phyloP scores from a whole-genome alignment of 2,888 invertebrate genomes.

The Volucella inanis region DNA sequence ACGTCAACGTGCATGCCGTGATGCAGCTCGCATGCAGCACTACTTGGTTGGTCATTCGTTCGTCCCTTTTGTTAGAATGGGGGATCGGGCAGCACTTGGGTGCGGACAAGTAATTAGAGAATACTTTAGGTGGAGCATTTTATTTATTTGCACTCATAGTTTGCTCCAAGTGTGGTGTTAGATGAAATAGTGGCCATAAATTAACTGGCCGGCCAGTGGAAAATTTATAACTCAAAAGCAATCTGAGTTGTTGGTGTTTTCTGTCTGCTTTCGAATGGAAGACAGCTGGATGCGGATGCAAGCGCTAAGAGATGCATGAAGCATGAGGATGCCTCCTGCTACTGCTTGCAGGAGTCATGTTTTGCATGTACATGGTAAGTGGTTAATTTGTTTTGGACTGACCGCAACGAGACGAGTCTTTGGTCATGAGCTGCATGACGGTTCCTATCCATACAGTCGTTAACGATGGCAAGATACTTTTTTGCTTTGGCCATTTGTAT shows the following conservation, averaged over 20 bases:
- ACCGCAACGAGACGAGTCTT: slow-evolving; percentile 39
- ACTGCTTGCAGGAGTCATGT: slow-evolving; percentile 67
- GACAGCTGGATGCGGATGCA: slow-evolving; percentile 22
- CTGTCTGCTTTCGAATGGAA: slow-evolving; percentile 24
- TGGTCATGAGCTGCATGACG: slow-evolving; percentile 1
- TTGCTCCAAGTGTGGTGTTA: slow-evolving; percentile 66
- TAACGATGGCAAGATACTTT: background rate
- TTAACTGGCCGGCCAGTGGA: slow-evolving; percentile 43
- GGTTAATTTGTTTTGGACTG: slow-evolving; percentile 71
- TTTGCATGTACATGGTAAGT: slow-evolving; percentile 72
- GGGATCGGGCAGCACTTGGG: slow-evolving; percentile 38
- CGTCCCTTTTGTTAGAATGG: background rate
- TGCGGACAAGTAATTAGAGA: slow-evolving; percentile 73
- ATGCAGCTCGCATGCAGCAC: slow-evolving; percentile 28
- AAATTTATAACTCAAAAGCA: slow-evolving; percentile 68
- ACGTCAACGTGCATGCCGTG: slow-evolving; percentile 20
- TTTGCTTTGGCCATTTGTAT: background rate
- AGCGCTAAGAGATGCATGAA: background rate
- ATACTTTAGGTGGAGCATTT: slow-evolving; percentile 71
- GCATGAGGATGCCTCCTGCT: slow-evolving; percentile 39
- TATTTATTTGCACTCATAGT: slow-evolving; percentile 72
- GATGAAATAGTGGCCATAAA: slow-evolving; percentile 73
- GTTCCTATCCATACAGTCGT: too few relatives aligned
- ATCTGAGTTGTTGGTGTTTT: slow-evolving; percentile 34
- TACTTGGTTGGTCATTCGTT: slow-evolving; percentile 35